phyloP scores from a whole-genome alignment of 2,888 invertebrate genomes.

The Beris chalybata region DNA sequence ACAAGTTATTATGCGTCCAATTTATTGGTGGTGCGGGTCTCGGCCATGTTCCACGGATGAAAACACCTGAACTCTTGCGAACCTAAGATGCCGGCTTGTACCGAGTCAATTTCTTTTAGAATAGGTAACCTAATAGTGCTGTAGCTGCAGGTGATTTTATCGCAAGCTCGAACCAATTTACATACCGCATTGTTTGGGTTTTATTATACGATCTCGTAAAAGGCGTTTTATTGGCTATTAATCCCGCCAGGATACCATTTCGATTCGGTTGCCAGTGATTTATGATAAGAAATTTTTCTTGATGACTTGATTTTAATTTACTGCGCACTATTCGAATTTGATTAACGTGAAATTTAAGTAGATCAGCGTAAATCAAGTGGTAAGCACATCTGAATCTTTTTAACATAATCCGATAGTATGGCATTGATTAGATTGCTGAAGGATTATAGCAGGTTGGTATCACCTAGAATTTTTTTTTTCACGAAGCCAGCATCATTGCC shows the following conservation, averaged over 20 bases:
- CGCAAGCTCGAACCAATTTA: constrained; percentile 28
- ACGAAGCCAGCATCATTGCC: too few species aligned
- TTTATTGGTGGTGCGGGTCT: background rate
- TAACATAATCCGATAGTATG: too few species aligned
- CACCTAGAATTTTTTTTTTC: too few species aligned
- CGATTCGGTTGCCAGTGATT: constrained; percentile 17
- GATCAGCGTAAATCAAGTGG: too few species aligned
- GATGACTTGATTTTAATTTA: constrained; percentile 22
- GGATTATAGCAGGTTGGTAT: too few species aligned
- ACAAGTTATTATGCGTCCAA: constrained; percentile 6
- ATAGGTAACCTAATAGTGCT: background rate
- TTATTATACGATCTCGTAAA: constrained; percentile 16
- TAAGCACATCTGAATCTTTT: too few species aligned
- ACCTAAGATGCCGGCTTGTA: background rate
- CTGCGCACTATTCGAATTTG: background rate
- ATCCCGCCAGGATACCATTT: constrained; percentile 13
- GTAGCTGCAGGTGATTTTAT: constrained; percentile 26
- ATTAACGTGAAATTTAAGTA: background rate
- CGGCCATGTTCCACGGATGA: background rate
- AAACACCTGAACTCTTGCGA: background rate
- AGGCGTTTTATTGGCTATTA: constrained; percentile 26
- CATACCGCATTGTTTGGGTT: constrained; percentile 14
- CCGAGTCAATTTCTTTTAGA: background rate
- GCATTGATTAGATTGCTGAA: too few species aligned
- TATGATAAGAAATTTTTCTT: background rate